These are phyloP conservation scores for Cyanoramphus novaezelandiae DNA, from an alignment of 2,113 vertebrate species.

Conservation along the genomic window DNA sequence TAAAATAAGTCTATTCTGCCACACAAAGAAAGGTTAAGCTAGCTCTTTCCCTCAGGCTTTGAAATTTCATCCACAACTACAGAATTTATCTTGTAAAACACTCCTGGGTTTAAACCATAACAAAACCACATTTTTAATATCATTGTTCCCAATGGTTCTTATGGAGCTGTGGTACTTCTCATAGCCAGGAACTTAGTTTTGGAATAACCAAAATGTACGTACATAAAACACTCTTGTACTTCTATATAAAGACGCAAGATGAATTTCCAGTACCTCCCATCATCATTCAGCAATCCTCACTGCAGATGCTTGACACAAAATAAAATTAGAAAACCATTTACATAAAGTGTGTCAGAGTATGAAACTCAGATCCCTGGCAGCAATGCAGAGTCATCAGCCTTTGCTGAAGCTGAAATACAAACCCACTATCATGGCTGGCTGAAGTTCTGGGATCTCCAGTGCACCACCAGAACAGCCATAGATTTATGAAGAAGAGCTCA, in stretches of 20 bases:
- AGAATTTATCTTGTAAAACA: not conserved
- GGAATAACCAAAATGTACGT: not conserved
- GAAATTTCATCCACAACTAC: not conserved
- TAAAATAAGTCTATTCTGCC: not conserved
- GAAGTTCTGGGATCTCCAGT: slow-evolving; percentile 33
- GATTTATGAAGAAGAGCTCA: slow-evolving; percentile 60
- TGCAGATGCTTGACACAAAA: slow-evolving; percentile 12
- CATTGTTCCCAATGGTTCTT: not conserved
- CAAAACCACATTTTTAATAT: not conserved
- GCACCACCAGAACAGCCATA: slow-evolving; percentile 48
- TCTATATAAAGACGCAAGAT: not conserved
- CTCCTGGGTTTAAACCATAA: not conserved
- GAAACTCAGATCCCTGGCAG: not conserved
- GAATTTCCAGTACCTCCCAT: not conserved
- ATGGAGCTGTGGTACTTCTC: not conserved
- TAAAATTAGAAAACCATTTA: slow-evolving; percentile 1
- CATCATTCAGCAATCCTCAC: not conserved
- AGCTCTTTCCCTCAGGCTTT: not conserved
- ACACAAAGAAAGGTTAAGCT: not conserved
- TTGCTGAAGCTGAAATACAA: slow-evolving; percentile 52
- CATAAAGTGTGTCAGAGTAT: not conserved
- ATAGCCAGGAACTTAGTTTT: not conserved
- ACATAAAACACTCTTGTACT: not conserved
- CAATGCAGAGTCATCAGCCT: slow-evolving; percentile 46
- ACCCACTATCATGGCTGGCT: slow-evolving; percentile 35